Evolutionary conservation across 1,140 invertebrate species (phyloP).

Genomic region (Conus ventricosus): DNA sequence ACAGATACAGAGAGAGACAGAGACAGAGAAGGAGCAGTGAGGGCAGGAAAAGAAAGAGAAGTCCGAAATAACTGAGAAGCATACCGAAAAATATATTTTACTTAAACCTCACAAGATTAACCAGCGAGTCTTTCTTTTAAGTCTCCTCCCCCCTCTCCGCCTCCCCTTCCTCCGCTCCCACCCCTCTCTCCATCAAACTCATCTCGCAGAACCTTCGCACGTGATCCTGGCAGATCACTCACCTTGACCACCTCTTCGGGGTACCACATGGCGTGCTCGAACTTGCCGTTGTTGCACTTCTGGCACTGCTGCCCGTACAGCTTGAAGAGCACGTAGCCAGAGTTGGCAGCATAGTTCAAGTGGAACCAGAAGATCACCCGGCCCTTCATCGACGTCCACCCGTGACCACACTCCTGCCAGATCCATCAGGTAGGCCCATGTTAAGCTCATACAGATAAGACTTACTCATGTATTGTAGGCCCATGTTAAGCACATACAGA

Average conservation of each 20-base stretch:
- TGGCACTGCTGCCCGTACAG: constrained; percentile 77
- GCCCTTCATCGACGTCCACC: constrained; percentile 79
- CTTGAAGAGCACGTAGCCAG: constrained; percentile 74
- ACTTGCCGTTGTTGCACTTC: constrained; percentile 73
- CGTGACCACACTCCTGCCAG: constrained; percentile 74
- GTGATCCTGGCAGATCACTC: not conserved
- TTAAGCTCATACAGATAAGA: not conserved
- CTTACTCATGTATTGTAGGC: not conserved
- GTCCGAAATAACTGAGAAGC: no score
- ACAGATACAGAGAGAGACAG: no score
- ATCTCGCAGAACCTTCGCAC: no score
- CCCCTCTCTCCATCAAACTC: no score
- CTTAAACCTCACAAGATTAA: no score
- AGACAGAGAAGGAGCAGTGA: no score
- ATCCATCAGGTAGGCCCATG: constrained; percentile 28
- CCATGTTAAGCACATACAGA: not conserved
- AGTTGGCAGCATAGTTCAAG: constrained; percentile 68
- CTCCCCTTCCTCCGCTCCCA: no score
- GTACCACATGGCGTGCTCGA: constrained; percentile 78
- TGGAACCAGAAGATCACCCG: constrained; percentile 76
- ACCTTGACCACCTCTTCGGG: constrained; percentile 78
- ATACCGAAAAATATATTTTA: no score
- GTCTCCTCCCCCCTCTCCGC: no score
- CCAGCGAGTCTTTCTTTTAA: no score
- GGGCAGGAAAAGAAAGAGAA: no score